phyloP scores from a whole-genome alignment of 2,797 vertebrate genomes.

The Artibeus lituratus region DNA sequence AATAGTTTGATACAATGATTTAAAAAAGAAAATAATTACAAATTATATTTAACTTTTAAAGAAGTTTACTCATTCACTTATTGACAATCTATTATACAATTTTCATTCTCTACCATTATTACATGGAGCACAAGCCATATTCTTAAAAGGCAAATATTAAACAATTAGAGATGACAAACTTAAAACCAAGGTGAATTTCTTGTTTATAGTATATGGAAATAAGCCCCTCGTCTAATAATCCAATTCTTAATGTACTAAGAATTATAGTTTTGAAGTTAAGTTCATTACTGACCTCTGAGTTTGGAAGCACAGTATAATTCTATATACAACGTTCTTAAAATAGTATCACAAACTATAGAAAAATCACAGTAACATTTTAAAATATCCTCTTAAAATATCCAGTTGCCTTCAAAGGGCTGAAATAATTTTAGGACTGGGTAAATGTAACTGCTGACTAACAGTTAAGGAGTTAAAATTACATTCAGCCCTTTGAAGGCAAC shows the following conservation, averaged over 20 bases:
- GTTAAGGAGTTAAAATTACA: too few species aligned
- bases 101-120: conserved; percentile 84
- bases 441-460: too few species aligned
- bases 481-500: too few species aligned
- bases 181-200: conserved; percentile 88
- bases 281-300: conserved; percentile 84
- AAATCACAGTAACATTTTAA: conserved; percentile 81
- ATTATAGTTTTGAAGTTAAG: conserved; percentile 85
- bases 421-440: too few species aligned
- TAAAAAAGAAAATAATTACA: conserved; percentile 86
- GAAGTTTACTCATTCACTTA: conserved; percentile 86
- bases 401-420: too few species aligned
- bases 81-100: conserved; percentile 85
- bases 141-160: conserved; percentile 95
- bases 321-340: conserved; percentile 83
- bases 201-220: conserved; percentile 84
- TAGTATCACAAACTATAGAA: conserved; percentile 74
- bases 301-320: conserved; percentile 82
- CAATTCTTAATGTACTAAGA: conserved; percentile 85
- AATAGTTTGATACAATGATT: conserved; percentile 89
- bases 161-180: conserved; percentile 92
- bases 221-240: conserved; percentile 82
- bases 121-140: conserved; percentile 88
- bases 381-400: conserved; percentile 42
- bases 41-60: conserved; percentile 87